Evolutionary conservation across 2,888 invertebrate genomes (phyloP).

Genomic region (Leucania comma): DNA sequence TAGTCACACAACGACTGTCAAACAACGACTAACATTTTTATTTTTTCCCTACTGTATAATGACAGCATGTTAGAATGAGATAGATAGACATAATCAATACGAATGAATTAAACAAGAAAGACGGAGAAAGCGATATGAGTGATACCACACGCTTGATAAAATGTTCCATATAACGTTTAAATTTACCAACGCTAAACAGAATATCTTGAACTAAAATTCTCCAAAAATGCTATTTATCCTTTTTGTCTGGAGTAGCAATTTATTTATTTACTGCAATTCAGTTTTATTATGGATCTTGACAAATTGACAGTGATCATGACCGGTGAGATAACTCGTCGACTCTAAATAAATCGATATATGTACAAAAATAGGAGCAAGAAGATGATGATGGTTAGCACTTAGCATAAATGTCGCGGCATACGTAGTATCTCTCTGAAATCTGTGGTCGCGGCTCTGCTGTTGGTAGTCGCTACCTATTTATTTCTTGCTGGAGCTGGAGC

Average conservation of each 20-base stretch:
- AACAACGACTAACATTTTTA: conserved; percentile 68
- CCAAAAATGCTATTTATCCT: not conserved
- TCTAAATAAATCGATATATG: too few species aligned
- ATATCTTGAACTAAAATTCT: not conserved
- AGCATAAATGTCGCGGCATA: not conserved
- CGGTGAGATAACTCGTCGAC: too few species aligned
- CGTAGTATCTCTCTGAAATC: too few species aligned
- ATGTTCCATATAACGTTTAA: conserved; percentile 26
- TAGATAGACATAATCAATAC: conserved; percentile 63
- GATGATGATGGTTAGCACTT: not conserved
- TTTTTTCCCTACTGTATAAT: conserved; percentile 28
- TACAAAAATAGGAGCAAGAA: not conserved
- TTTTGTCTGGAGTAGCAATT: not conserved
- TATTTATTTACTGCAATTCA: too few species aligned
- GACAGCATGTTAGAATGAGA: conserved; percentile 49
- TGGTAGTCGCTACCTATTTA: not conserved
- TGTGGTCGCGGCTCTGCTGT: not conserved
- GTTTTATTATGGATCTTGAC: not conserved
- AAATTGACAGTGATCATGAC: not conserved
- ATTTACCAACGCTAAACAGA: too few species aligned
- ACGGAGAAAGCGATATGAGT: conserved; percentile 57
- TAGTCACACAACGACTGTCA: conserved; percentile 62
- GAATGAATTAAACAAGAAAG: conserved; percentile 12
- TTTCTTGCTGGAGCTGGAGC: not conserved
- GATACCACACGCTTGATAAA: conserved; percentile 43